Base-by-base conservation (phyloP, 2,888 invertebrate species). In the Laspeyria flexula region DNA sequence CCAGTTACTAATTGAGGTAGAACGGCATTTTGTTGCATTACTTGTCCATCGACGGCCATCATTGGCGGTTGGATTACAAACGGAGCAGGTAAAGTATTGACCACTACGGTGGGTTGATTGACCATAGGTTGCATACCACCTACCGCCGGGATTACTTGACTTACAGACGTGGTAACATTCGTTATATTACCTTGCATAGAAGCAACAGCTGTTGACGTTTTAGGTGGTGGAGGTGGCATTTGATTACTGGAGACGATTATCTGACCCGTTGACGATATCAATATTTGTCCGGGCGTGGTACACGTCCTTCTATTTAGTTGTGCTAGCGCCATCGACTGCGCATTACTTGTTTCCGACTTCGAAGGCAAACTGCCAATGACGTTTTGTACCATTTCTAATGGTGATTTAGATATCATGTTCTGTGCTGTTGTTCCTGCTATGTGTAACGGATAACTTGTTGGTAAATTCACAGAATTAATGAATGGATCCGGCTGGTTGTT, bases 51-150 rank as follows among this genome's bases (percentile, higher is more conserved):
- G 67, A 96, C 95, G 0, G 96, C 94, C 94, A 96, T 95, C 62
- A 96, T 94, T 1, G 95, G 94, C 0, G 96, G 96, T 73, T 97
- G 97, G 34, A 97, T 93, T 4, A 97, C 95, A 65, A 96, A 96
- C 0, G 96, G 96, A 12, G 96, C 93, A 40, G 95, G 96, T 56
- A 97, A 86, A 0, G 97, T 95, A 75, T 97, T 97, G 0, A 97
- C 95, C 3, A 97, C 93, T 0, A 97, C 96, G 0, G 96, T 95
- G 21, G 96, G 96, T 74, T 95, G 96, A 21, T 96, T 96, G 1
- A 96, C 92, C 12, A 96, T 94, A 3, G 95, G 94, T 64, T 94
- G 95, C 0, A 94, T 93, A 1, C 93, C 93, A 0, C 93, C 94
- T 0, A 94, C 94, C 0, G 94, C 93, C 0, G 95, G 94, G 30